A percentile compares a stretch with the other conserved stretches of the same genome.
These are phyloP conservation scores for Leucopsar rothschildi DNA, from an alignment of 2,113 vertebrate species.

Conservation along the genomic window DNA sequence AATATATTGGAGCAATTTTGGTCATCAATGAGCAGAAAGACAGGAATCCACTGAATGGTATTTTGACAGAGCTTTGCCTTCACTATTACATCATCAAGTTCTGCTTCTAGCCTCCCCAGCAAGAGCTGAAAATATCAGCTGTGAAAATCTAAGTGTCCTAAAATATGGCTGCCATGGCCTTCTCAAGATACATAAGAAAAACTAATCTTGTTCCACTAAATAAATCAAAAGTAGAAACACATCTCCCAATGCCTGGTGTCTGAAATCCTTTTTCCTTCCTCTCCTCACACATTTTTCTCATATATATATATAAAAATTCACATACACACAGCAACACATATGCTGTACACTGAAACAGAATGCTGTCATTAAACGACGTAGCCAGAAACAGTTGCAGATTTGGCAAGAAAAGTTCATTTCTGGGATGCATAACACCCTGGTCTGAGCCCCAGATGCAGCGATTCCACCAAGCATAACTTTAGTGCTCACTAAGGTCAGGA, in stretches of 20 bases:
- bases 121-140: not conserved
- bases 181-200: not conserved
- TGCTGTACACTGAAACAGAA: not conserved
- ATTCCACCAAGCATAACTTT: accelerated
- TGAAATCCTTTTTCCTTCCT: not conserved
- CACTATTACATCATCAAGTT: not conserved
- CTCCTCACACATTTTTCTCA: not conserved
- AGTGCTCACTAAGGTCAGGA: not conserved
- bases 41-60: not conserved
- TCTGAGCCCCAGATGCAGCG: not conserved
- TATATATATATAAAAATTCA: not conserved
- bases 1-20: not conserved
- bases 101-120: not conserved
- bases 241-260: not conserved
- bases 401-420: not conserved
- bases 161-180: not conserved
- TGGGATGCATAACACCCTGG: not conserved
- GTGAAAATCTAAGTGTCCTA: not conserved
- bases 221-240: not conserved
- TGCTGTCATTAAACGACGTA: not conserved
- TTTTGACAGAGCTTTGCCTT: not conserved
- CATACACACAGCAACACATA: not conserved
- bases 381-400: not conserved
- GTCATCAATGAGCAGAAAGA: not conserved
- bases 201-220: not conserved